phyloP scores from a whole-genome alignment of 2,797 vertebrate genomes.

The Hozukius guyotensis region DNA sequence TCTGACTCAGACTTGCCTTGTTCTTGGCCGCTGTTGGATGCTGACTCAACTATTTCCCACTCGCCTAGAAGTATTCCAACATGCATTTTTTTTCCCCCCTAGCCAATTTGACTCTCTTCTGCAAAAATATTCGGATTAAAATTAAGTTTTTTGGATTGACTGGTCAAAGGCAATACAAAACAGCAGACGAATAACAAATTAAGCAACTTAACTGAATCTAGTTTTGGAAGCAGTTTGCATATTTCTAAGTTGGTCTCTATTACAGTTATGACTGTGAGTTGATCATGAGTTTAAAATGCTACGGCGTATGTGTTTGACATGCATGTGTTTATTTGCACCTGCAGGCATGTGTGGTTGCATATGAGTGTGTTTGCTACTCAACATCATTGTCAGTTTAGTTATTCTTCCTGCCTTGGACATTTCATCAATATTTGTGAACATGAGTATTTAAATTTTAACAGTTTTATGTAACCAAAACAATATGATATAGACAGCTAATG shows the following conservation, averaged over 20 bases:
- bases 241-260: neutral
- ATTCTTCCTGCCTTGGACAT: neutral
- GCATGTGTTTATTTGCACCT: too few relatives aligned
- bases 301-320: too few relatives aligned
- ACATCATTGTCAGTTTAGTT: neutral
- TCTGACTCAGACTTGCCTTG: constrained; percentile 34
- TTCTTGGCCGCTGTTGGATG: constrained; percentile 16
- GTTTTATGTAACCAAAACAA: too few relatives aligned
- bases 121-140: constrained; percentile 4
- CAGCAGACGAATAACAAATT: neutral
- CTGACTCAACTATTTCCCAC: constrained; percentile 39
- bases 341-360: too few relatives aligned
- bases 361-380: too few relatives aligned
- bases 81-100: neutral
- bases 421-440: neutral
- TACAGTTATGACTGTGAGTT: neutral
- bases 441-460: neutral
- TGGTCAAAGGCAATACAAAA: neutral
- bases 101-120: neutral
- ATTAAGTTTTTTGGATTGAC: neutral
- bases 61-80: neutral
- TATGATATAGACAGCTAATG: too few relatives aligned
- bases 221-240: neutral
- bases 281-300: too few relatives aligned
- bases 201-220: neutral